Base-by-base conservation (phyloP, 2,797 vertebrate species). In the Pogonophryne albipinna region DNA sequence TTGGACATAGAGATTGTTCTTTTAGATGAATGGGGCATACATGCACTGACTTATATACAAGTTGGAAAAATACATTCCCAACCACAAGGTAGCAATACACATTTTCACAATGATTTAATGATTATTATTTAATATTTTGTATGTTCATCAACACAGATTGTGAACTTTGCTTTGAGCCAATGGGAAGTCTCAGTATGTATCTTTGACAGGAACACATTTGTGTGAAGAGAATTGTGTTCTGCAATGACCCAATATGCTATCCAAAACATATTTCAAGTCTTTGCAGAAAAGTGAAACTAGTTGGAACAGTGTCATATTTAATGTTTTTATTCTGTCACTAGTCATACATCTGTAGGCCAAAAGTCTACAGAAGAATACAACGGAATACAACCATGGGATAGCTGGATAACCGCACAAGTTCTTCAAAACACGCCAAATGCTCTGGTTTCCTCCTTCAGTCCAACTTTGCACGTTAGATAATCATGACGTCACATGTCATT, bases 281-380 rank as follows among this genome's bases (percentile, higher is more conserved):
- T 34, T 65, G 27, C 60, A 70, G 15, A 58, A 15, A 63, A 23
- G 57, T 62, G 50, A 61, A 71, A 78, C 62, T 53, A 41, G 45
- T 49, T 49, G 47, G 16, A 34, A 19, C 56, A 38, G 45, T 34
- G 34, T n/a, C 23, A 49, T 75, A 56, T 61, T 47, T 67, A 56
- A 49, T 62, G 46, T 41, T 55, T 62, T 31, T 17, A 19, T 65
- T 20, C 70, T 41, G 15, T 19, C 45, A 64, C 42, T 10, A 17
- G n/a, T 47, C 14, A 56, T 38, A 46, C 23, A n/a, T 38, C 45
- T n/a, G 9, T 34, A 53, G 8, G 9, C 34, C 34, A 38, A 38
- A 6, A 38, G 34, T 38, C 8, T 38, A 38, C 34, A 9, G 8
- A 38, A 38, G 34, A 38, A 38, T 2, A 56, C 16, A 7, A 12